Evolutionary conservation across 2,797 vertebrate genomes (phyloP), one percentile per base, ranked within the genome.

Genomic region (Sebastes minor): DNA sequence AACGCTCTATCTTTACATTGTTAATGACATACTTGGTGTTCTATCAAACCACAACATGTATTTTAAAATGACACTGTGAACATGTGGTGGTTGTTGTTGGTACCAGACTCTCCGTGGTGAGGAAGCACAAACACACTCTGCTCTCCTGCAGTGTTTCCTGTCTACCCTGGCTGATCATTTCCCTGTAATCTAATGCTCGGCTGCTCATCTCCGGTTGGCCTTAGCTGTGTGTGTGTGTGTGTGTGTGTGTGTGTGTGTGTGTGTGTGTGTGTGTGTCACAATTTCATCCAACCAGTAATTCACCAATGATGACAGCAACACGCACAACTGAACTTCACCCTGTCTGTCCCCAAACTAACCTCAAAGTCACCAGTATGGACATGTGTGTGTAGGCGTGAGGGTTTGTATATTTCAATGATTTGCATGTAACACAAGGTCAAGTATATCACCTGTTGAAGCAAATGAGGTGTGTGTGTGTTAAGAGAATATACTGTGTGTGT

Each of bases 161-260:
- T 84, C 74, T 57, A 53, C 62, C 23, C 33, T 59, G 68, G 74
- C 49, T 78, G 85, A 75, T 85, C 74, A 84, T 85, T 85, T 85
- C 82, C 82, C 76, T 88, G 74, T 83, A 86, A 91, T 89, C 81
- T 88, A 88, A 89, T 78, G 67, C 82, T 78, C 10, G 14, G 53
- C 82, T 74, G 42, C 78, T 78, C 64, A 82, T 86, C 85, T 92
- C 83, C 71, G 69, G 79, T 86, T 25, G 52, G 71, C 67, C 25
- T 57, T 28, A 56, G 59, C 42, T 53, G 13, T 28, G 49, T 38
- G 30, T 20, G 27, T 42, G 46, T 49, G 18, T 33, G 32, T 32
- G 61, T 60, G 80, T 7, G 59, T 22, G 59, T 38, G 20, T 13
- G 25, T 59, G 80, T 7, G 59, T 22, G 59, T 38, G 9, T 53